Conservation (phyloP, 2,888 invertebrate species). For the Ophraella communa region DNA sequence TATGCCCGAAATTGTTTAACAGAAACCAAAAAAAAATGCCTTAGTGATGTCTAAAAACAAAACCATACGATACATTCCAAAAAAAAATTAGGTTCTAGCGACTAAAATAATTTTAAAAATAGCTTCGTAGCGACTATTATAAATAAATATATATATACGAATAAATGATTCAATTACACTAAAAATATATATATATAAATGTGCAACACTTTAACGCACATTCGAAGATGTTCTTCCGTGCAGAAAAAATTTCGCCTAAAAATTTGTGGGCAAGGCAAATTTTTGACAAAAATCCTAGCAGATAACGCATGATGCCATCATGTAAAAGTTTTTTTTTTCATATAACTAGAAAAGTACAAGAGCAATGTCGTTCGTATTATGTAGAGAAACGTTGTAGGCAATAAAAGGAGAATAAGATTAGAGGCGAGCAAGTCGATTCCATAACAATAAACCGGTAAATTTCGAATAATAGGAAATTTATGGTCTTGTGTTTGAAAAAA, state of each 20-base stretch:
- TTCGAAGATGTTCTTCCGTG: slow-evolving; percentile 25
- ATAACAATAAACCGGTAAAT: too few species aligned
- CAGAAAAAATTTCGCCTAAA: slow-evolving; percentile 32
- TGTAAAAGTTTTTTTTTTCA: too few species aligned
- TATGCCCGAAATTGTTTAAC: slow-evolving; percentile 3
- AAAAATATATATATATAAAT: background rate
- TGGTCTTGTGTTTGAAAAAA: too few species aligned
- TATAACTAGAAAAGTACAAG: too few species aligned
- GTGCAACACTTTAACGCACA: slow-evolving; percentile 25
- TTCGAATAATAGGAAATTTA: too few species aligned
- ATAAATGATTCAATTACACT: slow-evolving; percentile 19
- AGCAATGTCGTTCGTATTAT: too few species aligned
- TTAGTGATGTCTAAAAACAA: slow-evolving; percentile 33
- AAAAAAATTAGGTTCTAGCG: background rate
- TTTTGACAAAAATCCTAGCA: too few species aligned
- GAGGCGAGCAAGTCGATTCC: too few species aligned
- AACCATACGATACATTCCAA: slow-evolving; percentile 41
- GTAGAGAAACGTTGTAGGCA: too few species aligned
- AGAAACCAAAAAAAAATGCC: slow-evolving; percentile 31
- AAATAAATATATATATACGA: slow-evolving; percentile 4
- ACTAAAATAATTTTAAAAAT: background rate
- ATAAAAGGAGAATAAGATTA: too few species aligned
- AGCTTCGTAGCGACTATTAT: background rate
- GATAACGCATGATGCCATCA: too few species aligned
- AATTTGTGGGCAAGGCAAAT: too few species aligned